Percentiles rank a stretch among this genome's conserved stretches.
Conservation (phyloP, 37 sponge, comb jelly and placozoan species). For the Eunapius fragilis region DNA sequence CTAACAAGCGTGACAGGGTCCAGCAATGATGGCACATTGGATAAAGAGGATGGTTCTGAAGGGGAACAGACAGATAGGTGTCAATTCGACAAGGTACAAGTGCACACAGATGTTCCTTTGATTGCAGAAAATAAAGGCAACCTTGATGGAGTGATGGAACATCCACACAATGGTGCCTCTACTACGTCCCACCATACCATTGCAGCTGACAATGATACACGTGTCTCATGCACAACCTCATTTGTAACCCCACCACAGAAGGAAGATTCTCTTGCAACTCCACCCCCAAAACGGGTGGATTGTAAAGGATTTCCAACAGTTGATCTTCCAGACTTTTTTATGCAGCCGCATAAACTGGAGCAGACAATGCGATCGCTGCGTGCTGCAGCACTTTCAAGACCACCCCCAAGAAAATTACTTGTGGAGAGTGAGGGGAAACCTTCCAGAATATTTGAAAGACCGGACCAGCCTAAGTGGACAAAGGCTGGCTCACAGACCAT, state of each 20-base stretch:
- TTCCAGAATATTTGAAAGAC: slow-evolving; percentile 8
- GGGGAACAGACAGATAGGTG: neutral
- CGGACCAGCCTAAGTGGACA: neutral
- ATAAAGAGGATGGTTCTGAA: neutral
- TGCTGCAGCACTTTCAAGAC: slow-evolving; percentile 48
- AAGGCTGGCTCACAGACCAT: neutral
- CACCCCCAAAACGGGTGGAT: neutral
- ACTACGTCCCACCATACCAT: too few relatives aligned
- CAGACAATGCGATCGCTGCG: slow-evolving; percentile 62
- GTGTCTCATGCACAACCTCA: neutral
- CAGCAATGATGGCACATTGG: neutral
- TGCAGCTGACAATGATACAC: neutral
- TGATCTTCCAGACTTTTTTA: slow-evolving; percentile 73
- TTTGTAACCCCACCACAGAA: neutral
- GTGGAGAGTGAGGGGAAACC: neutral
- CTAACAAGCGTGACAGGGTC: neutral
- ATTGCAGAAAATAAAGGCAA: neutral
- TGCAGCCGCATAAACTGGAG: slow-evolving; percentile 67
- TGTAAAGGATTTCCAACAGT: neutral
- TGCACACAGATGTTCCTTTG: neutral
- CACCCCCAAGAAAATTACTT: slow-evolving; percentile 26
- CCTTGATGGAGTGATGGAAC: neutral
- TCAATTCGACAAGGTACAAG: neutral
- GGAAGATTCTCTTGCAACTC: neutral
- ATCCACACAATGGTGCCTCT: neutral